Evolutionary conservation across 92 coral and sea anemone species (phyloP).

Genomic region (Phymanthus crucifer): DNA sequence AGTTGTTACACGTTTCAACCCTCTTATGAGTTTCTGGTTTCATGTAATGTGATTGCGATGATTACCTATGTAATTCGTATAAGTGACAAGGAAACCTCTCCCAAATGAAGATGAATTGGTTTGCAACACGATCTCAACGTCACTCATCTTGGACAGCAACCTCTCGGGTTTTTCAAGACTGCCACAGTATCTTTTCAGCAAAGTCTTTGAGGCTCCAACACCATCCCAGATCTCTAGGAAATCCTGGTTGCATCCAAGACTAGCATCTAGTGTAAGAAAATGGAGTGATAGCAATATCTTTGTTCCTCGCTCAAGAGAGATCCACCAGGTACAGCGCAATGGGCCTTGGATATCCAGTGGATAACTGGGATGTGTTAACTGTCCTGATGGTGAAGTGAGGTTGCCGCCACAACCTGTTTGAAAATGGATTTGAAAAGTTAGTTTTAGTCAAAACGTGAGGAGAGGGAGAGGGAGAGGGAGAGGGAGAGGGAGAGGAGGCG

Average conservation of each 20-base stretch:
- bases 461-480: background rate
- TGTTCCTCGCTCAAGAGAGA: conserved; percentile 43
- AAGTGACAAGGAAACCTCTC: conserved; percentile 43
- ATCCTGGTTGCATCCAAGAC: conserved; percentile 33
- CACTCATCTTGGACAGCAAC: conserved; percentile 37
- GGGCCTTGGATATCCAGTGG: conserved; percentile 42
- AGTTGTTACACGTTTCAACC: background rate
- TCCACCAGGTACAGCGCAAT: conserved; percentile 48
- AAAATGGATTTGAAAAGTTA: background rate
- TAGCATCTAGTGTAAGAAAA: conserved; percentile 34
- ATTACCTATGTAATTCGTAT: conserved; percentile 24
- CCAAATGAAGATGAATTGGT: conserved; percentile 41
- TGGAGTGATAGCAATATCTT: conserved; percentile 25
- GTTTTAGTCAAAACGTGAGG: background rate
- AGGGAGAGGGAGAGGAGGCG: too few relatives aligned
- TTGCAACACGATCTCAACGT: conserved; percentile 37
- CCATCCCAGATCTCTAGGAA: conserved; percentile 51
- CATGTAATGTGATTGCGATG: too few relatives aligned
- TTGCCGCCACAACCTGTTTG: conserved; percentile 42
- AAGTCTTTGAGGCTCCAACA: conserved; percentile 23
- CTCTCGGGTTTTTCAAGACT: conserved; percentile 35
- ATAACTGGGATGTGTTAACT: conserved; percentile 43
- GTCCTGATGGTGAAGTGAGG: conserved; percentile 22
- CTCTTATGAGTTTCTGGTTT: too few relatives aligned
- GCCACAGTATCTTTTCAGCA: conserved; percentile 47